phyloP scores from a whole-genome alignment of 1,140 invertebrate species.

The Sipha flava region DNA sequence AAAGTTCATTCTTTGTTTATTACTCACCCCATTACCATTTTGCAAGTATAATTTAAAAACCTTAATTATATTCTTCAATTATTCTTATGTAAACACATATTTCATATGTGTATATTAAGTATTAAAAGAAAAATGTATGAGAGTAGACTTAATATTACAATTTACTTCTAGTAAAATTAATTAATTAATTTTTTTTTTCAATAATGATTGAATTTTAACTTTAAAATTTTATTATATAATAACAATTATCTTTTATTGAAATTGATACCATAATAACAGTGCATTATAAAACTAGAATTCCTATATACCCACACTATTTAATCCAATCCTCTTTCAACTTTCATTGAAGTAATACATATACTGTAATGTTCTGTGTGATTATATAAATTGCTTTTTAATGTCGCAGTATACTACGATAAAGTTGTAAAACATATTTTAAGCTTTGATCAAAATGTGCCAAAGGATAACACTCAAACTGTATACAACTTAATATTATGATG shows the following conservation, averaged over 20 bases:
- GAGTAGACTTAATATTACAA: constrained; percentile 18
- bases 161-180: constrained; percentile 19
- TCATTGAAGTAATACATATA: neutral
- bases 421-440: constrained; percentile 6
- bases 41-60: neutral
- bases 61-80: neutral
- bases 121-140: neutral
- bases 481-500: constrained; percentile 16
- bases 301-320: neutral
- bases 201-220: neutral
- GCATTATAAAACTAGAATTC: neutral
- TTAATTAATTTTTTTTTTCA: constrained; percentile 7
- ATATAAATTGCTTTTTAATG: neutral
- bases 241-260: neutral
- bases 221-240: neutral
- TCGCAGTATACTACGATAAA: neutral
- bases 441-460: constrained; percentile 25
- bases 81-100: constrained; percentile 3
- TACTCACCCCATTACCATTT: constrained; percentile 4
- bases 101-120: neutral
- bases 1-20: neutral
- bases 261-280: neutral
- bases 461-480: constrained; percentile 27
- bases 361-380: neutral
- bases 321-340: neutral